A percentile compares a stretch with the other conserved stretches of the same genome.
Evolutionary conservation across 2,888 invertebrate species (phyloP).

Genomic region (Coelogynopora nodosa): DNA sequence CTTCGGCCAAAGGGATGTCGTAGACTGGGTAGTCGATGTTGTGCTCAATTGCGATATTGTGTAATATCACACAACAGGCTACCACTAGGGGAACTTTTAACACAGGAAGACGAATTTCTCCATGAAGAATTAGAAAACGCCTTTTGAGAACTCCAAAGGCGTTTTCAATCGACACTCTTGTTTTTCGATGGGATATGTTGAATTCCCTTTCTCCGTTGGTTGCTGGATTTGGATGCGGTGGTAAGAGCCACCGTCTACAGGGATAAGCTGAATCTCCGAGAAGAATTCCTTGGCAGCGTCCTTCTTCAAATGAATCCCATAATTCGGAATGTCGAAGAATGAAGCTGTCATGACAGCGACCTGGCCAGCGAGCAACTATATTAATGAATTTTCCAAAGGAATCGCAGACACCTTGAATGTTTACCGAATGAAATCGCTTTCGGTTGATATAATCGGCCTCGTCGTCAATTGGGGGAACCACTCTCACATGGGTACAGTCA

Average conservation of each 20-base stretch:
- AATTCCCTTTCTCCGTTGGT: neutral
- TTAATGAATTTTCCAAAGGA: neutral
- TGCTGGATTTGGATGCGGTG: neutral
- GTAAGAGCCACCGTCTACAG: neutral
- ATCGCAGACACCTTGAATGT: neutral
- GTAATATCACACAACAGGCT: neutral
- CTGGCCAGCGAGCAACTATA: neutral
- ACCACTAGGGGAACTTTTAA: neutral
- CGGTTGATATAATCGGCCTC: neutral
- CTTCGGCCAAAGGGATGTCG: neutral
- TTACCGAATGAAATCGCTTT: neutral
- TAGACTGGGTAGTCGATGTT: neutral
- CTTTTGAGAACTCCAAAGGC: neutral
- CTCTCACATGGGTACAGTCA: neutral
- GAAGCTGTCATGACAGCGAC: neutral
- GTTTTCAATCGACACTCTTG: neutral
- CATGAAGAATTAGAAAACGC: neutral
- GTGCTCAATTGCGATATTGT: neutral
- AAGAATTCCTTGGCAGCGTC: neutral
- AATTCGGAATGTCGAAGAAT: neutral
- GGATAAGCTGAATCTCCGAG: neutral
- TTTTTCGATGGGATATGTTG: neutral
- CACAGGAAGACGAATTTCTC: neutral
- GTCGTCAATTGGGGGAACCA: neutral
- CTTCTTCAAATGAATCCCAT: neutral